Evolutionary conservation across 1,140 invertebrate genomes (phyloP).

Genomic region (Dinoponera quadriceps): DNA sequence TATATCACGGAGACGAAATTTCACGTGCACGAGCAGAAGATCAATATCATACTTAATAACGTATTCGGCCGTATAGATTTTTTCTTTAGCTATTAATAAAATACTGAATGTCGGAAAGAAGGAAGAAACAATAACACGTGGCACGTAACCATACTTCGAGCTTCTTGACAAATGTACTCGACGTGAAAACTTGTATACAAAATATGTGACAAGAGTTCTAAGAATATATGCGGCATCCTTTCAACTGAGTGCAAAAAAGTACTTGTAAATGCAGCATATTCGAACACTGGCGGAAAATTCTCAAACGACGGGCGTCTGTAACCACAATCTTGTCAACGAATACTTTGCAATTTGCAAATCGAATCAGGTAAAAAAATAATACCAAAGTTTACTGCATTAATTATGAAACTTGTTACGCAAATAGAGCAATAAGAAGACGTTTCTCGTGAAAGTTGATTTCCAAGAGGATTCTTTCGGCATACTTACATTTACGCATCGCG

Average conservation of each 20-base stretch:
- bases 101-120: conserved; percentile 13
- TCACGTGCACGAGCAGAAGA: conserved; percentile 30
- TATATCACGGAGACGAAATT: conserved; percentile 41
- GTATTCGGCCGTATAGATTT: background rate
- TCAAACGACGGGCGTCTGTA: conserved; percentile 18
- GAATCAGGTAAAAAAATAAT: conserved; percentile 23
- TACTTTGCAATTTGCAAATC: conserved; percentile 11
- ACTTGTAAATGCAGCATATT: conserved; percentile 21
- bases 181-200: background rate
- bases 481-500: background rate
- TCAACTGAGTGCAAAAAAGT: conserved; percentile 2
- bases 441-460: conserved; percentile 31
- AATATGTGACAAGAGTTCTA: background rate
- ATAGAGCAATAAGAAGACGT: conserved; percentile 25
- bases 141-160: background rate
- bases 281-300: conserved; percentile 3
- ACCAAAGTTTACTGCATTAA: conserved; percentile 33
- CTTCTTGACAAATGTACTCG: conserved; percentile 10
- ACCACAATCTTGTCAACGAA: conserved; percentile 26
- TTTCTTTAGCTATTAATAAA: conserved; percentile 5
- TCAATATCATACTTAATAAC: conserved; percentile 40
- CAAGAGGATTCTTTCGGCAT: background rate
- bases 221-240: background rate
- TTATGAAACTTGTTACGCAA: conserved; percentile 33
- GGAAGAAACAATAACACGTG: background rate